Percentiles rank a stretch among this genome's conserved stretches.
Evolutionary conservation across 1,140 invertebrate species (phyloP).

Genomic region (Drosophila kurseongensis): DNA sequence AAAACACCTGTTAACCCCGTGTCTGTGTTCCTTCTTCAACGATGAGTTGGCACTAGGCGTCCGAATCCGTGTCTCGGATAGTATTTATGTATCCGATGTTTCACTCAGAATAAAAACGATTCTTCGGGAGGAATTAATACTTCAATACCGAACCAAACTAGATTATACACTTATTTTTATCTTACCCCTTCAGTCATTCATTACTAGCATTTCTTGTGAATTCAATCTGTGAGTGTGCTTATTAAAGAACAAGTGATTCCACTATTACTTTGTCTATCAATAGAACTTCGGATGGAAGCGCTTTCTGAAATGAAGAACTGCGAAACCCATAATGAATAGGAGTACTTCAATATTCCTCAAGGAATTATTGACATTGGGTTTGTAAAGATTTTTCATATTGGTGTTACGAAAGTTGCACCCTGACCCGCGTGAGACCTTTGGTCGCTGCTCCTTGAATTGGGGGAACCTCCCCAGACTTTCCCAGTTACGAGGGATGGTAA

Average conservation of each 20-base stretch:
- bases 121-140: not conserved
- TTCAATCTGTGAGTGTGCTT: constrained; percentile 2
- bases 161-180: not conserved
- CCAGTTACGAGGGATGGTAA: not conserved
- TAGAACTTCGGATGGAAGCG: not conserved
- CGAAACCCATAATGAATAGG: constrained; percentile 1
- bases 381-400: not conserved
- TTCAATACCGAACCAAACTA: too few species aligned
- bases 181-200: not conserved
- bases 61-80: not conserved
- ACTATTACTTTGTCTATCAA: not conserved
- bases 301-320: not conserved
- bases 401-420: constrained; percentile 36
- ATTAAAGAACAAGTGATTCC: not conserved
- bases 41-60: constrained; percentile 31
- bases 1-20: constrained; percentile 74
- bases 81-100: not conserved
- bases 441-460: not conserved
- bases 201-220: not conserved
- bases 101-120: too few species aligned
- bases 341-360: not conserved
- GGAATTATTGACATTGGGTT: not conserved
- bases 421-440: constrained; percentile 16
- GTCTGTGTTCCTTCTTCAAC: constrained; percentile 22
- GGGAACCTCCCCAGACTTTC: constrained; percentile 6